These are phyloP conservation scores for Hylomyscus alleni DNA, from an alignment of 2,797 vertebrate genomes.

Conservation along the genomic window DNA sequence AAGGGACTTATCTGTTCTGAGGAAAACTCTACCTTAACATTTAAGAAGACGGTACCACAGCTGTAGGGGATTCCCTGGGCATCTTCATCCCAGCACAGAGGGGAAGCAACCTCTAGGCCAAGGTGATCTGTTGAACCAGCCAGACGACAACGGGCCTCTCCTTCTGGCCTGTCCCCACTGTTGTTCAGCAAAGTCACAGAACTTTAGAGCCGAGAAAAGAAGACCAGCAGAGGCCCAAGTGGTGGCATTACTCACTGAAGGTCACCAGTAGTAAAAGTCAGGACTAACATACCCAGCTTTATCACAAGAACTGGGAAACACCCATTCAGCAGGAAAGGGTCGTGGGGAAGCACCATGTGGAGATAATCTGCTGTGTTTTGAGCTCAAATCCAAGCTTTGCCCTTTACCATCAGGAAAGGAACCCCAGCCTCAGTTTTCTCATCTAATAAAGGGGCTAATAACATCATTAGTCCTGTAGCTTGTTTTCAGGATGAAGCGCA, in stretches of 20 bases:
- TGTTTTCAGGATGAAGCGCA: background rate
- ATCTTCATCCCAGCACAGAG: background rate
- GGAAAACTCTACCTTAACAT: background rate
- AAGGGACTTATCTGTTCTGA: background rate
- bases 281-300: background rate
- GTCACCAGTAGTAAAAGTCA: background rate
- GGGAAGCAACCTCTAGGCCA: background rate
- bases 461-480: background rate
- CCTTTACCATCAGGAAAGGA: background rate
- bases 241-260: background rate
- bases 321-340: background rate
- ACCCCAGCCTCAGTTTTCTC: background rate
- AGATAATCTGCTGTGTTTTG: background rate
- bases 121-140: background rate
- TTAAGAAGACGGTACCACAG: background rate
- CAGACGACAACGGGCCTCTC: background rate
- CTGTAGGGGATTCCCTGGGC: background rate
- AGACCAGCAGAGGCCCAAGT: background rate
- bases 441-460: background rate
- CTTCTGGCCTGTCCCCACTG: background rate
- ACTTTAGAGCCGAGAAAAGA: background rate
- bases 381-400: background rate
- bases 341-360: fast-evolving
- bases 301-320: too few relatives aligned
- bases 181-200: background rate